Base-by-base conservation (phyloP, 1,140 invertebrate genomes). In the Drosophila equinoxialis region DNA sequence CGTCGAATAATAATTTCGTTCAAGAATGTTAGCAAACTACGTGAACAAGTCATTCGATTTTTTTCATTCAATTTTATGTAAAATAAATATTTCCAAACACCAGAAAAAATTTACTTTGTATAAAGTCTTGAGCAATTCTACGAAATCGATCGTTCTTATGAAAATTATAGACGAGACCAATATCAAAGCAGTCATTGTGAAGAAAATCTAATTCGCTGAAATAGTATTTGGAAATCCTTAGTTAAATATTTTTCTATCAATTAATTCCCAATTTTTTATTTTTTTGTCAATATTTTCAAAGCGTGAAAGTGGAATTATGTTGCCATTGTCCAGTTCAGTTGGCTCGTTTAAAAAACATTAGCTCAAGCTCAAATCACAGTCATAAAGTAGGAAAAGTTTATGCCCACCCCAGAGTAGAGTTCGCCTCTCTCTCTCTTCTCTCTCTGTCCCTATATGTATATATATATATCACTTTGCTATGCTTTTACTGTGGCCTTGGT, bases 281-380 rank as follows among this genome's bases (percentile, higher is more conserved):
- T 37, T 11, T 10, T 61, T 61, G 35, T 42, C 37, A 63, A 63
- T 63, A 45, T 39, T 26, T 45, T 23, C 41, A n/a, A 14, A 63
- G 61, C 37, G 41, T 39, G 17, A 26, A 23, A 45, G 26, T 8
- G 45, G 8, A 51, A 51, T 23, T 23, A 23, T 51, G 17, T 51
- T 51, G 66, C 41, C 48, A 57, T 35, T 68, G 63, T 60, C 74
- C 65, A 71, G 37, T 39, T 51, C 17, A 23, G 45, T 51, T 62
- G 68, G 68, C 45, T 64, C 79, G 84, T 80, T 87, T 87, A 87
- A 89, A 83, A 79, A 87, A 87, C 83, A 87, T 87, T 87, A 87
- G 79, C 65, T 59, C 65, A 67, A 57, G 71, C 65, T 78, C 55
- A 63, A 59, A 65, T 67, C 60, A 57, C 67, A 69, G 74, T 74